These are phyloP conservation scores for Toxotes lorentzi DNA, from an alignment of 2,797 vertebrate genomes.

Conservation along the genomic window DNA sequence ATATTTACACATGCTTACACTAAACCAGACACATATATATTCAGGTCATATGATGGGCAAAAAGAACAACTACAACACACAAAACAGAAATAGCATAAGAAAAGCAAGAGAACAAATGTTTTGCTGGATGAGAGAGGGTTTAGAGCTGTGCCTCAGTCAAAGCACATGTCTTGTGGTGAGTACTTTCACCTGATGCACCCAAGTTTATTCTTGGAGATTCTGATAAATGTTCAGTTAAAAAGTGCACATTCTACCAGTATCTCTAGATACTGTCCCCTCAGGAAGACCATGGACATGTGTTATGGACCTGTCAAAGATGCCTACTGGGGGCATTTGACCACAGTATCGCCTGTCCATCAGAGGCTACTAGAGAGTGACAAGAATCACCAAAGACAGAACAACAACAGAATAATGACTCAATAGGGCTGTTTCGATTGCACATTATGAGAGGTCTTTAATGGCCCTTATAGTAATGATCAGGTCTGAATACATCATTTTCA, in stretches of 20 bases:
- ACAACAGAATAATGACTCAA: not conserved
- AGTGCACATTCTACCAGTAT: not conserved
- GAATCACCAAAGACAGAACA: not conserved
- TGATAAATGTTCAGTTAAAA: not conserved
- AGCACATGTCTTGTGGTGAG: too few species aligned
- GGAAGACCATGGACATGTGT: not conserved
- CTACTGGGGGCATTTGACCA: constrained; percentile 23
- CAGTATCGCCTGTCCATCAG: constrained; percentile 22
- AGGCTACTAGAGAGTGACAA: constrained; percentile 8
- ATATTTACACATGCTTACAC: too few species aligned
- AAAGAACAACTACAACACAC: too few species aligned
- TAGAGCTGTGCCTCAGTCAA: too few species aligned
- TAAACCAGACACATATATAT: too few species aligned
- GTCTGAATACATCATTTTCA: not conserved
- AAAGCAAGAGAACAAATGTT: too few species aligned
- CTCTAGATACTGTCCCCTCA: not conserved
- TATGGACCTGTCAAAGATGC: constrained; percentile 16
- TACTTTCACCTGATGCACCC: not conserved
- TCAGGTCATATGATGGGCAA: too few species aligned
- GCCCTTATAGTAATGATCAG: not conserved
- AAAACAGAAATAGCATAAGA: too few species aligned
- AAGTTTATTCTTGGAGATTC: not conserved
- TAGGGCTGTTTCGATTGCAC: not conserved
- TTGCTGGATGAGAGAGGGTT: too few species aligned
- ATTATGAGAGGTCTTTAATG: not conserved